A percentile compares a stretch with the other conserved stretches of the same genome.
Evolutionary conservation across 1,140 invertebrate genomes (phyloP).

Genomic region (Lordiphosa clarofinis): DNA sequence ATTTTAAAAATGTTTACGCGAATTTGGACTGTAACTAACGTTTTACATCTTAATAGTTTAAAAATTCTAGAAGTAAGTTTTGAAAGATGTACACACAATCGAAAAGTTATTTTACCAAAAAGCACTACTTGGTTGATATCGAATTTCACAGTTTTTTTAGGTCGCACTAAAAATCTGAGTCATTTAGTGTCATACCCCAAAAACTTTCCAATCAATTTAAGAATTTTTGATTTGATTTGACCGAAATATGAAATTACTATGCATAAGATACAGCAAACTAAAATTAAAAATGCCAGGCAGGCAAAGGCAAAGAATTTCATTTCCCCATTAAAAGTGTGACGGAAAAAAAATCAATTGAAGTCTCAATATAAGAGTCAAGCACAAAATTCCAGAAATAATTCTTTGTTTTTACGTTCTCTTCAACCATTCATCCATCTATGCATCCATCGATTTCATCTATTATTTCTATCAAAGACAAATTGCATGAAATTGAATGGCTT

Average conservation of each 20-base stretch:
- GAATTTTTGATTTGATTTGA: constrained; percentile 1
- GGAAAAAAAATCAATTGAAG: not conserved
- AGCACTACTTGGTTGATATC: too few relatives aligned
- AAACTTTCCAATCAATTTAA: too few relatives aligned
- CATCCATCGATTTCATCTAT: constrained; percentile 20
- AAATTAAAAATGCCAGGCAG: not conserved
- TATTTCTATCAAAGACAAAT: constrained; percentile 40
- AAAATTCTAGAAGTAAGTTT: too few relatives aligned
- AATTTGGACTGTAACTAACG: too few relatives aligned
- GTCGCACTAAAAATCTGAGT: too few relatives aligned
- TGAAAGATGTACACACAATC: too few relatives aligned
- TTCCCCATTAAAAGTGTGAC: not conserved
- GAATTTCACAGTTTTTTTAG: too few relatives aligned
- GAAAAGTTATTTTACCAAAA: too few relatives aligned
- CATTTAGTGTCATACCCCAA: too few relatives aligned
- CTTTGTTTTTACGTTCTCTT: not conserved
- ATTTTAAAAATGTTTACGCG: too few relatives aligned
- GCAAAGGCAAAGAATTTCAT: not conserved
- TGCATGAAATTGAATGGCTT: constrained; percentile 26
- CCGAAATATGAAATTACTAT: constrained; percentile 35
- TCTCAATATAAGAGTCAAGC: not conserved
- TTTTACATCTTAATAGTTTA: too few relatives aligned
- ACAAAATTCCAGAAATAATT: too few relatives aligned
- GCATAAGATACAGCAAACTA: constrained; percentile 6
- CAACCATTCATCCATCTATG: constrained; percentile 7